phyloP scores from a whole-genome alignment of 2,113 vertebrate genomes.

The Thinocorus orbignyianus region DNA sequence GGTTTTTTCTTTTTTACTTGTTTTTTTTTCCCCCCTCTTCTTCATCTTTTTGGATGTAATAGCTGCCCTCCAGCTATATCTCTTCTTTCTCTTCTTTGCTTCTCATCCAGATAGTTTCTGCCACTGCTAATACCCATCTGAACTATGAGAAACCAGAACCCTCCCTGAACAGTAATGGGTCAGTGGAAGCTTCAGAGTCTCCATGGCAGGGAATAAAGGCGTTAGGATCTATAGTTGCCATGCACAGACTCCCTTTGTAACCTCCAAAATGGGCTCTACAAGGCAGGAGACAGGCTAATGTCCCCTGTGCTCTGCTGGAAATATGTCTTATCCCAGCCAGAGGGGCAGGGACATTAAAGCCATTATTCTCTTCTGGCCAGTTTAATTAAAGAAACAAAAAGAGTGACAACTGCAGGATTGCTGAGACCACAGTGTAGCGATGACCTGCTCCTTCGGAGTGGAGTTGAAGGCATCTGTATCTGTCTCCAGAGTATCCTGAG shows the following conservation, averaged over 20 bases:
- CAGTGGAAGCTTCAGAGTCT: not conserved
- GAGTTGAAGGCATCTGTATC: not conserved
- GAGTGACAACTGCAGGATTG: not conserved
- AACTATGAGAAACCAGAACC: not conserved
- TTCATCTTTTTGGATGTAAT: not conserved
- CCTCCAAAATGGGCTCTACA: not conserved
- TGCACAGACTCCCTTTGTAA: not conserved
- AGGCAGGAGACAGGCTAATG: not conserved
- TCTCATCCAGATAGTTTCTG: not conserved
- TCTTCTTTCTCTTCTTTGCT: not conserved
- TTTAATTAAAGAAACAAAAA: not conserved
- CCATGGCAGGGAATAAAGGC: not conserved
- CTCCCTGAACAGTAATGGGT: not conserved
- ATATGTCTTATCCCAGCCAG: not conserved
- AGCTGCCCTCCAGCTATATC: conserved; percentile 16
- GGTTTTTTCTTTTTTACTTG: not conserved
- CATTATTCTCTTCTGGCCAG: not conserved
- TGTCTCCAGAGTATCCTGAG: not conserved
- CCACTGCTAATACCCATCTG: not conserved
- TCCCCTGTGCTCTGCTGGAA: not conserved
- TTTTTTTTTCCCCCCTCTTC: no score
- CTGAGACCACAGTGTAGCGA: not conserved
- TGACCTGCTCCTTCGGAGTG: not conserved
- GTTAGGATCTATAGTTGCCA: not conserved
- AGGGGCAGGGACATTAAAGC: not conserved